Base-by-base conservation (phyloP, 2,888 invertebrate genomes). In the Prenolepis imparis region DNA sequence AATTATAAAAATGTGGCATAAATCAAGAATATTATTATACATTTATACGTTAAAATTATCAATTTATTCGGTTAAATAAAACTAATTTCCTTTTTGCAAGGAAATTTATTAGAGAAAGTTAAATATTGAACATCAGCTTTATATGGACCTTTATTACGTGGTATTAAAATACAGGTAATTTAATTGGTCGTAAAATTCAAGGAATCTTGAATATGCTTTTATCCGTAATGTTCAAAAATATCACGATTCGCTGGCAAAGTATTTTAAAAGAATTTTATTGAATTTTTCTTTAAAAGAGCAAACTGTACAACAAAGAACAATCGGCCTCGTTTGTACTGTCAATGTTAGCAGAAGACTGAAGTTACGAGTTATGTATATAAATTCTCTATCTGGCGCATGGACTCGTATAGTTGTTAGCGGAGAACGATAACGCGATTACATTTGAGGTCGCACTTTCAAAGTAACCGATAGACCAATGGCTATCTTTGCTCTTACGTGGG, bases 391-490 rank as follows among this genome's bases (percentile, higher is more conserved):
- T 12, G 4, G n/a, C 11, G 9, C 32, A 21, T 24, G 57, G 32
- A 72, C n/a, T 78, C 32, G 44, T 3, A n/a, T n/a, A 28, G 21
- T 68, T 61, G 41, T 75, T 63, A 52, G 55, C 74, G 15, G 24
- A 21, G 44, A 52, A 82, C 59, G 77, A 61, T 86, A 86, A 83
- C 70, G 64, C 73, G 67, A 84, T 87, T 87, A 84, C 59, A 48
- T 67, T 63, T 78, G 67, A 48, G 83, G 59, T 28, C 21, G 12
- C 55, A 48, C 73, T 85, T 67, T 52, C 82, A 11, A 83, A 83
- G 82, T 86, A 80, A 83, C 57, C 75, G 61, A 48, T 44, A 41
- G 57, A 44, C 63, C 82, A 66, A 80, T 75, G 41, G 18, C 59
- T 21, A 44, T 21, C 18, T 28, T 3, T 12, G 28, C 55, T 21